These are phyloP conservation scores for Agriopis aurantiaria DNA, from an alignment of 2,888 invertebrate species.

Conservation along the genomic window DNA sequence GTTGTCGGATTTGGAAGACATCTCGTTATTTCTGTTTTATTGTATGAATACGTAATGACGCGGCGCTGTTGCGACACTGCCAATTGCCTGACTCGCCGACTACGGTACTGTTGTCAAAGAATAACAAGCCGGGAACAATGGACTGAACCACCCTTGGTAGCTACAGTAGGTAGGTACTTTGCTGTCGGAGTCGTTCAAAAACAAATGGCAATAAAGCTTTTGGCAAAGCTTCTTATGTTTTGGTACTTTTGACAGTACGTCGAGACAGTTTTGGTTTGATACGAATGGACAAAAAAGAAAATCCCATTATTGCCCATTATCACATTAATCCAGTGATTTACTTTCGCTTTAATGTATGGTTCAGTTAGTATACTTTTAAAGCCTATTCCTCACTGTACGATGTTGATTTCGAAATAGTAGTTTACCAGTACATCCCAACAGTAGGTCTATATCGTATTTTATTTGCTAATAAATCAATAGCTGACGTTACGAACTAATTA, in stretches of 20 bases:
- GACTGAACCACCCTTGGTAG: not conserved
- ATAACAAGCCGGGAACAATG: constrained; percentile 42
- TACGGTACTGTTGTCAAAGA: constrained; percentile 75
- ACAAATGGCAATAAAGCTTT: constrained; percentile 2
- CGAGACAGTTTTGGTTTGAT: not conserved
- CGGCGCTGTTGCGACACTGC: constrained; percentile 74
- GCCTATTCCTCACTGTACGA: too few species aligned
- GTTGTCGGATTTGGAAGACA: constrained; percentile 62
- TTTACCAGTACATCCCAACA: constrained; percentile 20
- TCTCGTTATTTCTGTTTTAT: constrained; percentile 84
- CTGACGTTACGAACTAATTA: constrained; percentile 33
- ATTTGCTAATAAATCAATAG: constrained; percentile 35
- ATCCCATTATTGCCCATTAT: too few species aligned
- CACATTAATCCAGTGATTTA: too few species aligned
- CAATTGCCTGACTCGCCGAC: constrained; percentile 74
- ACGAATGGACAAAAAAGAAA: not conserved
- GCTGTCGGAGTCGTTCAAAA: constrained; percentile 1
- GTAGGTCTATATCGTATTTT: constrained; percentile 23
- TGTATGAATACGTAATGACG: constrained; percentile 82
- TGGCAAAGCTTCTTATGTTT: not conserved
- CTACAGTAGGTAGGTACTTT: not conserved
- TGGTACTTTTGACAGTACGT: not conserved
- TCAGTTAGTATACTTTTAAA: constrained; percentile 14
- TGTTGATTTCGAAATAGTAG: constrained; percentile 30
- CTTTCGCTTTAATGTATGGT: constrained; percentile 25